Evolutionary conservation across 1,140 invertebrate genomes (phyloP).

Genomic region (Panagrolaimus sp.): DNA sequence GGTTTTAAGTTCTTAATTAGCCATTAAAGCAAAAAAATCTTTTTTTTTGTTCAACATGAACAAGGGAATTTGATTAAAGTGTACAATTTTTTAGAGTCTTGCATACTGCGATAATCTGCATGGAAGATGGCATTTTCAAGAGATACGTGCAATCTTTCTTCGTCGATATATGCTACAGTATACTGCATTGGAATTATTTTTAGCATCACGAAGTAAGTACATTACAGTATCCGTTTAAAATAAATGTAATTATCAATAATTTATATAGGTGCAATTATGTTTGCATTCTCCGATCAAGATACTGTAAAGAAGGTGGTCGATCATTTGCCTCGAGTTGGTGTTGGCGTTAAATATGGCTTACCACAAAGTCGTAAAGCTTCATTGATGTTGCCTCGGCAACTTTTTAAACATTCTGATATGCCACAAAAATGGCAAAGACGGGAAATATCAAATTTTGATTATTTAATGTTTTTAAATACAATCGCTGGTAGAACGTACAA

Average conservation of each 20-base stretch:
- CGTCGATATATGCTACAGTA: constrained; percentile 91
- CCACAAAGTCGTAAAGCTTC: constrained; percentile 91
- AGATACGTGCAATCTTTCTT: constrained; percentile 95
- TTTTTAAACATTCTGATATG: constrained; percentile 98
- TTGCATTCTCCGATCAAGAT: constrained; percentile 89
- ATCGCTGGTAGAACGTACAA: constrained; percentile 97
- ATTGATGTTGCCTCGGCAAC: constrained; percentile 92
- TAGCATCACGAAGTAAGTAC: constrained; percentile 85
- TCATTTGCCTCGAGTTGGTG: constrained; percentile 90
- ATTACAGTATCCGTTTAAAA: constrained; percentile 1
- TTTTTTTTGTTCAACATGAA: too few species aligned
- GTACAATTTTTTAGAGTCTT: constrained; percentile 69
- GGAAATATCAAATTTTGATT: constrained; percentile 93
- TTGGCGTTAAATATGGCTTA: constrained; percentile 97
- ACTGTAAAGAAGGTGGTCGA: constrained; percentile 98
- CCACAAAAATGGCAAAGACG: constrained; percentile 90
- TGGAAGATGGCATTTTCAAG: constrained; percentile 98
- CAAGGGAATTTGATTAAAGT: neutral
- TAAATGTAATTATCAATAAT: constrained; percentile 10
- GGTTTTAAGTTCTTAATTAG: constrained; percentile 13
- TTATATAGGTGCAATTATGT: constrained; percentile 88
- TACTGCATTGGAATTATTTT: constrained; percentile 93
- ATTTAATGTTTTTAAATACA: constrained; percentile 98
- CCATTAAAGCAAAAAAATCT: neutral
- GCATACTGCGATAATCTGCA: constrained; percentile 89